Evolutionary conservation across 2,888 invertebrate genomes (phyloP).

Genomic region (Mesodorylaimus sp.): DNA sequence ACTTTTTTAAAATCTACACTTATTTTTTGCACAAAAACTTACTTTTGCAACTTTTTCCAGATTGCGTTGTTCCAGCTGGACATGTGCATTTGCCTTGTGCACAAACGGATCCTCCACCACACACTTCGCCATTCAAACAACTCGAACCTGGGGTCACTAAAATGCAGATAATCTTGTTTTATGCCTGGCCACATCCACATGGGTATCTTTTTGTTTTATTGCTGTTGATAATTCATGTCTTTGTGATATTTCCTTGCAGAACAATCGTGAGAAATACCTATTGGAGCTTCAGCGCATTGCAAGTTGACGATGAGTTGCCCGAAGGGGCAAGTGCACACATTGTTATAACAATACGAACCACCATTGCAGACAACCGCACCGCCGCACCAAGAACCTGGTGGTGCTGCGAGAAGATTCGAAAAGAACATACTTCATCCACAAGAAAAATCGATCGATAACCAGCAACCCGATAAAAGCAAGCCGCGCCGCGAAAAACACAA

Average conservation of each 20-base stretch:
- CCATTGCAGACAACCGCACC: constrained; percentile 13
- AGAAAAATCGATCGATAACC: too few relatives aligned
- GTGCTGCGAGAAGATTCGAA: constrained; percentile 13
- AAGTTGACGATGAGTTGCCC: constrained; percentile 14
- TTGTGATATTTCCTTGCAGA: too few relatives aligned
- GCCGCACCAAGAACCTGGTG: constrained; percentile 19
- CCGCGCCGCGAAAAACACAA: too few relatives aligned
- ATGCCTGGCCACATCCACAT: too few relatives aligned
- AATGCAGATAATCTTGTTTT: background rate
- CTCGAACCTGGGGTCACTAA: constrained; percentile 10
- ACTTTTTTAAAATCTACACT: background rate
- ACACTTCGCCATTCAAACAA: constrained; percentile 12
- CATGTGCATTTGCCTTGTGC: constrained; percentile 4
- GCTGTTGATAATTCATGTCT: too few relatives aligned
- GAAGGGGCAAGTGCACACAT: constrained; percentile 16
- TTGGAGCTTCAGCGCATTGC: constrained; percentile 14
- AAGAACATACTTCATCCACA: too few relatives aligned
- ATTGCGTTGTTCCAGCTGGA: constrained; percentile 1
- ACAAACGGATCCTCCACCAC: constrained; percentile 8
- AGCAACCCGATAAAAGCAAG: too few relatives aligned
- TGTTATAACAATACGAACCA: constrained; percentile 15
- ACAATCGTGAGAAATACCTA: constrained; percentile 12
- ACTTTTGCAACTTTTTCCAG: background rate
- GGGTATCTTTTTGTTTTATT: too few relatives aligned
- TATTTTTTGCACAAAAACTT: background rate